Evolutionary conservation across 1,140 invertebrate genomes (phyloP).

Genomic region (Anadara kagoshimensis): DNA sequence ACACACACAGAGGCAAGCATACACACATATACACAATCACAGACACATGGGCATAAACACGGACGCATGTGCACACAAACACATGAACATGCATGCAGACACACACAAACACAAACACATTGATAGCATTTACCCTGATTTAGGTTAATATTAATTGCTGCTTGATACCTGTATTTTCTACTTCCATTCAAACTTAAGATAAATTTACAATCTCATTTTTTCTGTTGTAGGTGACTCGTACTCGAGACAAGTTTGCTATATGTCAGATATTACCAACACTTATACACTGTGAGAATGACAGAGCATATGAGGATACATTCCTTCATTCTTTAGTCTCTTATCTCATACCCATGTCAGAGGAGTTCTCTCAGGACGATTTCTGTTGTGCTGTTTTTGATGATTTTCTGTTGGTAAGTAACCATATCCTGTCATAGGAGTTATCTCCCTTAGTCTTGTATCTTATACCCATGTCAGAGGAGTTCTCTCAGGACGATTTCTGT

Average conservation of each 20-base stretch:
- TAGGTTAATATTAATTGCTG: too few relatives aligned
- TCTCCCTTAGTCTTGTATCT: slow-evolving; percentile 37
- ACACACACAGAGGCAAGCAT: too few relatives aligned
- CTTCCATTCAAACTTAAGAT: too few relatives aligned
- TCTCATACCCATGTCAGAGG: slow-evolving; percentile 91
- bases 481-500: slow-evolving; percentile 94
- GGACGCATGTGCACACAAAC: too few relatives aligned
- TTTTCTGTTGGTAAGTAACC: slow-evolving; percentile 86
- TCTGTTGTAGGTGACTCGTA: slow-evolving; percentile 74
- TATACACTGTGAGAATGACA: slow-evolving; percentile 91
- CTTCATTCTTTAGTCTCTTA: slow-evolving; percentile 91
- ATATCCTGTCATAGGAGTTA: too few relatives aligned
- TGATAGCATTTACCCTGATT: too few relatives aligned
- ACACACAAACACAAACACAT: too few relatives aligned
- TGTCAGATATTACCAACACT: slow-evolving; percentile 91
- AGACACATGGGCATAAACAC: too few relatives aligned
- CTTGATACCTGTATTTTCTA: too few relatives aligned
- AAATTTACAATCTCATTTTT: too few relatives aligned
- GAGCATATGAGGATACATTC: slow-evolving; percentile 96
- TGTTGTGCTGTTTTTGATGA: slow-evolving; percentile 97
- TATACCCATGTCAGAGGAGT: slow-evolving; percentile 87
- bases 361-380: slow-evolving; percentile 95
- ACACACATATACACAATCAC: too few relatives aligned
- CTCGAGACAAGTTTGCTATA: slow-evolving; percentile 88
- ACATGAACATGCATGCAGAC: too few relatives aligned